A percentile compares a stretch with the other conserved stretches of the same genome.
phyloP scores from a whole-genome alignment of 2,888 invertebrate genomes.

The Drosophila kanekoi region DNA sequence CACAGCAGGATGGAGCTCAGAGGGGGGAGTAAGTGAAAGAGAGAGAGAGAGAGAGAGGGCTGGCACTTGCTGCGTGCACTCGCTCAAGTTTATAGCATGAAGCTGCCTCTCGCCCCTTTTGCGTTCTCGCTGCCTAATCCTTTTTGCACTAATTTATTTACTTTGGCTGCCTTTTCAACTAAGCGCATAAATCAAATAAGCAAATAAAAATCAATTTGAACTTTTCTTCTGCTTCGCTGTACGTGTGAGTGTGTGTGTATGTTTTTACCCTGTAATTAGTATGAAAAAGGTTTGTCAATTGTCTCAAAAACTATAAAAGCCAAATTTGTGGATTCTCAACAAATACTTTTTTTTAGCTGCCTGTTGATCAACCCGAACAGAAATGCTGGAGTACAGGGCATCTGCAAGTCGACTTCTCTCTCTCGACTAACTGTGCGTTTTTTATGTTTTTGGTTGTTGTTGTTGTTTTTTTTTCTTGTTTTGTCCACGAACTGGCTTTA shows the following conservation, averaged over 20 bases:
- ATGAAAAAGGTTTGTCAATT: no score
- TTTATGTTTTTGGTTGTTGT: background rate
- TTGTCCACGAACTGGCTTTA: conserved; percentile 44
- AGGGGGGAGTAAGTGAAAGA: no score
- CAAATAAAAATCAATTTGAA: conserved; percentile 70
- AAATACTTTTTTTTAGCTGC: no score
- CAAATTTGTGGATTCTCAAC: no score
- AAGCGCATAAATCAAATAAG: conserved; percentile 65
- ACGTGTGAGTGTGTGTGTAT: no score
- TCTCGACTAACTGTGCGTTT: background rate
- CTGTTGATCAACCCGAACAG: no score
- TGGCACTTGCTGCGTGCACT: conserved; percentile 4
- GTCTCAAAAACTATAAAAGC: no score
- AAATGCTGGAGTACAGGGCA: background rate
- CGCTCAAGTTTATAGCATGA: conserved; percentile 17
- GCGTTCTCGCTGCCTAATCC: conserved; percentile 53
- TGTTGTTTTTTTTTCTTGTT: conserved; percentile 12
- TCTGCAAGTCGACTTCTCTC: background rate
- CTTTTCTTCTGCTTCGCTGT: conserved; percentile 13
- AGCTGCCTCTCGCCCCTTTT: conserved; percentile 17
- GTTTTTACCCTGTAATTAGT: background rate
- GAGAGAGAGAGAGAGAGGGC: no score
- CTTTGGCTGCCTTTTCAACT: conserved; percentile 54
- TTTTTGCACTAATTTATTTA: conserved; percentile 72
- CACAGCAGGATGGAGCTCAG: background rate